Evolutionary conservation across 2,888 invertebrate species (phyloP).

Genomic region (Nebria brevicollis): DNA sequence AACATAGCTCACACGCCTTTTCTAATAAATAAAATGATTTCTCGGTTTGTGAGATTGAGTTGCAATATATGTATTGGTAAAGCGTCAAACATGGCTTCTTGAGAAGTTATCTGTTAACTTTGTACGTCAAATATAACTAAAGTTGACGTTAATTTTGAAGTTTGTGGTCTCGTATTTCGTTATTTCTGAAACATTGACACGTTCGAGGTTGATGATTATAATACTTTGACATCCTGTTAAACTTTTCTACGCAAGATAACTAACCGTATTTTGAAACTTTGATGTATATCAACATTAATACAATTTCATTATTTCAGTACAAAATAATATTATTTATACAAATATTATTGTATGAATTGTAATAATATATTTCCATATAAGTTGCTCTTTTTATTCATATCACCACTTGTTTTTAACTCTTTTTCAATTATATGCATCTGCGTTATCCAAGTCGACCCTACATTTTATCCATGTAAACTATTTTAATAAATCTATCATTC

Average conservation of each 20-base stretch:
- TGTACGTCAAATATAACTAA: neutral
- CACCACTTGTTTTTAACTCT: no score
- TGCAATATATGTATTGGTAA: neutral
- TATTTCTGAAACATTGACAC: neutral
- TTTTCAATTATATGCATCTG: no score
- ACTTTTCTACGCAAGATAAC: neutral
- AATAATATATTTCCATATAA: no score
- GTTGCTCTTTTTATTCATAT: no score
- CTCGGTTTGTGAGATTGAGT: neutral
- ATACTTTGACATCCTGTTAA: neutral
- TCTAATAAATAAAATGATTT: neutral
- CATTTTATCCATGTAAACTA: no score
- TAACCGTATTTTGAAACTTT: neutral
- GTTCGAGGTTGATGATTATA: neutral
- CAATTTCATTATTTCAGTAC: neutral
- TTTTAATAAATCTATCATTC: no score
- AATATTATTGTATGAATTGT: no score
- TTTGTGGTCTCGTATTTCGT: neutral
- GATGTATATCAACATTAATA: neutral
- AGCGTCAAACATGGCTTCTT: neutral
- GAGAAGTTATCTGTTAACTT: neutral
- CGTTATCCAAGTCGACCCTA: no score
- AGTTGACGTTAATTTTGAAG: constrained; percentile 1
- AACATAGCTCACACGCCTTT: neutral
- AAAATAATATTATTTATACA: no score